phyloP scores from a whole-genome alignment of 2,888 invertebrate species.

The Calliphora vomitoria region DNA sequence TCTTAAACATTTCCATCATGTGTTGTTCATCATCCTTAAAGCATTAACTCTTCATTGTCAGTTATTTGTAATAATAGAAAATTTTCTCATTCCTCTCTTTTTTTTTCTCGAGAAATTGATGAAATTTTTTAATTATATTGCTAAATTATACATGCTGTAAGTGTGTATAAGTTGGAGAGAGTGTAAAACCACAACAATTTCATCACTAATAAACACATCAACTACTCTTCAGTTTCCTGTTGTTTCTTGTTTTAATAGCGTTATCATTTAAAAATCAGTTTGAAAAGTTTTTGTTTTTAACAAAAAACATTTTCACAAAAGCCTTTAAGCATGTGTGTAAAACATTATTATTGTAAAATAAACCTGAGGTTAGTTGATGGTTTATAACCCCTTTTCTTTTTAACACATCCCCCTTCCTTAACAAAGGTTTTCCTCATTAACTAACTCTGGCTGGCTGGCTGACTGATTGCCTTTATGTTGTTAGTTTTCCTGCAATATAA shows the following conservation, averaged over 20 bases:
- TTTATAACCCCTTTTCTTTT: constrained; percentile 2
- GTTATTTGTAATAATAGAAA: background rate
- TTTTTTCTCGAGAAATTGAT: constrained; percentile 1
- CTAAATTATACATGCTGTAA: background rate
- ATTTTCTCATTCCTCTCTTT: background rate
- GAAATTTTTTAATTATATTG: constrained; percentile 53
- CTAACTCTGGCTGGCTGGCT: constrained; percentile 19
- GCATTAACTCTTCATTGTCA: background rate
- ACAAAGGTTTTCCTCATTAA: constrained; percentile 28
- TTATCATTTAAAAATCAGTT: constrained; percentile 49
- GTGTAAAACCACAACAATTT: constrained; percentile 64
- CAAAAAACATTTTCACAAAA: constrained; percentile 43
- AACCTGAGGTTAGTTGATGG: constrained; percentile 58
- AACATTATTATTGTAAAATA: constrained; percentile 51
- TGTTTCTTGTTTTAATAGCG: background rate
- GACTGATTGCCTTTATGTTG: constrained; percentile 11
- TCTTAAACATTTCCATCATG: background rate
- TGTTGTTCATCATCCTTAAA: background rate
- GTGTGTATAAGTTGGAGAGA: background rate
- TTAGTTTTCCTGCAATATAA: constrained; percentile 40
- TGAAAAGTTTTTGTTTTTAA: constrained; percentile 54
- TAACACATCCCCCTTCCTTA: background rate
- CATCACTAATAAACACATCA: constrained; percentile 33
- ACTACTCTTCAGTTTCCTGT: background rate
- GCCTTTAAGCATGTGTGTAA: constrained; percentile 63